A percentile compares a stretch with the other conserved stretches of the same genome.
Evolutionary conservation across 2,113 vertebrate species (phyloP).

Genomic region (Leucopsar rothschildi): DNA sequence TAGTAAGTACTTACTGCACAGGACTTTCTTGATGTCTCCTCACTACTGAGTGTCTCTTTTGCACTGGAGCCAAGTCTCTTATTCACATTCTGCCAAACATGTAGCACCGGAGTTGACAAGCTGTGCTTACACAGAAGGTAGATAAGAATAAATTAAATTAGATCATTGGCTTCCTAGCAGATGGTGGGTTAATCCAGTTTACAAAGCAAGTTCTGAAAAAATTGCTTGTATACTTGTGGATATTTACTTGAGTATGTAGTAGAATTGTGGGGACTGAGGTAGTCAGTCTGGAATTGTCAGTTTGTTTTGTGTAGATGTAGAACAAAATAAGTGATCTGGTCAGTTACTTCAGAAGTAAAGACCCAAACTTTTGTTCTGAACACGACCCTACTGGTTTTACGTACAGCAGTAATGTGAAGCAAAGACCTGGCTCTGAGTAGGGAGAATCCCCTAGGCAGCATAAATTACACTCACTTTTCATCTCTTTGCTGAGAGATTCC

Average conservation of each 20-base stretch:
- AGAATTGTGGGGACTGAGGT: neutral
- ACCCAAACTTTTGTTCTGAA: neutral
- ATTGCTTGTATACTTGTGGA: neutral
- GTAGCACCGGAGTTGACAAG: conserved; percentile 51
- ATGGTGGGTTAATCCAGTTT: conserved; percentile 66
- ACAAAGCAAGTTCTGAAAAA: conserved; percentile 2
- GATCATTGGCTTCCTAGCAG: conserved; percentile 67
- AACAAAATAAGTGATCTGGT: neutral
- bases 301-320: neutral
- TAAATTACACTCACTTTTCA: neutral
- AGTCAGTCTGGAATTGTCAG: neutral
- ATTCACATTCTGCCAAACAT: conserved; percentile 62
- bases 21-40: neutral
- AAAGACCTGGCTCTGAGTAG: neutral
- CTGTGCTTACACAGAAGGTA: conserved; percentile 69
- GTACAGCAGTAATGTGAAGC: neutral
- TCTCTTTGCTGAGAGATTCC: neutral
- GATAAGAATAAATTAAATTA: conserved; percentile 75
- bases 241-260: neutral
- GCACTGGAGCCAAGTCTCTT: conserved; percentile 20
- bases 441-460: neutral
- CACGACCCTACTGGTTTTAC: neutral
- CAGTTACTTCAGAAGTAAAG: neutral
- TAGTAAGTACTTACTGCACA: neutral
- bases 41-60: conserved; percentile 14